A percentile compares a stretch with the other conserved stretches of the same genome.
phyloP scores from a whole-genome alignment of 2,797 vertebrate species.

The Antrozous pallidus region DNA sequence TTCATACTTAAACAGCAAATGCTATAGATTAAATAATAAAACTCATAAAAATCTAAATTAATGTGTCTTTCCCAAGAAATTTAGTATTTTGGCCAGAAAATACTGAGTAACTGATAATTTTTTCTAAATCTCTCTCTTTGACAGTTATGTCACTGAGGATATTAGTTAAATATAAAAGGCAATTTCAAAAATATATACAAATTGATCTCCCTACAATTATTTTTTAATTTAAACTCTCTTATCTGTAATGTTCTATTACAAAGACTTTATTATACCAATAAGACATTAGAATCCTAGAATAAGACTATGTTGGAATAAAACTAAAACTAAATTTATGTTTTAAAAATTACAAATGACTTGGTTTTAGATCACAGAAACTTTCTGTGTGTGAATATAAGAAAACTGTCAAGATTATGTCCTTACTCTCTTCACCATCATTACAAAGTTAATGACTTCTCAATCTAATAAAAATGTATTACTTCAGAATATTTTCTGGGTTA shows the following conservation, averaged over 20 bases:
- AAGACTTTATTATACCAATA: conserved; percentile 30
- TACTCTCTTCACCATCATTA: conserved; percentile 11
- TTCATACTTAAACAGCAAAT: conserved; percentile 68
- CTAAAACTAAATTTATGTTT: not conserved
- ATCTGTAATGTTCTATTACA: not conserved
- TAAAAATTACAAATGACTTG: conserved; percentile 41
- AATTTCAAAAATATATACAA: conserved; percentile 31
- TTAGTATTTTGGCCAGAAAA: conserved; percentile 49
- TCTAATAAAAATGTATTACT: conserved; percentile 31
- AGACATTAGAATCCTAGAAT: conserved; percentile 29
- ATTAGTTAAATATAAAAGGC: conserved; percentile 56
- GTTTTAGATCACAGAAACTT: conserved; percentile 58
- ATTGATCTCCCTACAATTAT: conserved; percentile 40
- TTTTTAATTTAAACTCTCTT: conserved; percentile 50
- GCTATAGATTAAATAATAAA: conserved; percentile 57
- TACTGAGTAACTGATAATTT: conserved; percentile 29
- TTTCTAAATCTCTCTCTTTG: conserved; percentile 50
- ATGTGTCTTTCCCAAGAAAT: conserved; percentile 58
- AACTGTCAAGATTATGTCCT: conserved; percentile 27
- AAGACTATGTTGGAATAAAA: conserved; percentile 49
- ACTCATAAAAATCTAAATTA: conserved; percentile 50
- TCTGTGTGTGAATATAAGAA: not conserved
- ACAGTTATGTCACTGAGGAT: conserved; percentile 36
- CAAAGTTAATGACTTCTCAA: conserved; percentile 33
- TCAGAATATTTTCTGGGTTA: conserved; percentile 17